Conservation (phyloP, 2,888 invertebrate species). For the Noctua comes region DNA sequence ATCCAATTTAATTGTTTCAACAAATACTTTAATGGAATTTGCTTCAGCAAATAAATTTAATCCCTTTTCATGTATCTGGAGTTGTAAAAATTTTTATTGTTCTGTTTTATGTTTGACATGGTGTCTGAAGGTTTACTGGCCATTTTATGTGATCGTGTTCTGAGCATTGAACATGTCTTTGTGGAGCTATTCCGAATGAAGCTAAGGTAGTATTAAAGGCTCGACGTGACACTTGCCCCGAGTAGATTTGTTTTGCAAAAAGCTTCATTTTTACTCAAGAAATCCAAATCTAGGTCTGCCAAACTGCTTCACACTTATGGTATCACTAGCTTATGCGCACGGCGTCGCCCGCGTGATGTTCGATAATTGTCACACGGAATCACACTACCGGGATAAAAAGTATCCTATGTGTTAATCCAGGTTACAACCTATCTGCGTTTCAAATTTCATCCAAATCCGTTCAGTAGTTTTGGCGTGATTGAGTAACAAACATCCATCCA, state of each 20-base stretch:
- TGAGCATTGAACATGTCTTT: slow-evolving; percentile 70
- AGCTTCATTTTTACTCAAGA: slow-evolving; percentile 6
- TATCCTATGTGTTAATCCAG: too few relatives aligned
- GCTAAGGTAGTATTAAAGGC: slow-evolving; percentile 46
- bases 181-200: slow-evolving; percentile 48
- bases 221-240: slow-evolving; percentile 25
- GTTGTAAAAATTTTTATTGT: slow-evolving; percentile 79
- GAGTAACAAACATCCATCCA: too few relatives aligned
- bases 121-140: slow-evolving; percentile 74
- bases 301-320: neutral
- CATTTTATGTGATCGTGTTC: slow-evolving; percentile 76
- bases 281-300: neutral
- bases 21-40: slow-evolving; percentile 67
- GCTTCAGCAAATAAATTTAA: slow-evolving; percentile 74
- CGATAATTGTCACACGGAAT: too few relatives aligned
- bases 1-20: slow-evolving; percentile 68
- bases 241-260: slow-evolving; percentile 14
- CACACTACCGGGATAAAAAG: too few relatives aligned
- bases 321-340: too few relatives aligned
- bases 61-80: slow-evolving; percentile 75
- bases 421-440: too few relatives aligned
- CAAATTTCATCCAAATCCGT: too few relatives aligned
- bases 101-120: slow-evolving; percentile 75
- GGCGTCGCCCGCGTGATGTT: too few relatives aligned
- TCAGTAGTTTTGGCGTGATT: too few relatives aligned